Evolutionary conservation across 2,888 invertebrate species (phyloP).

Genomic region (Fragum fragum): DNA sequence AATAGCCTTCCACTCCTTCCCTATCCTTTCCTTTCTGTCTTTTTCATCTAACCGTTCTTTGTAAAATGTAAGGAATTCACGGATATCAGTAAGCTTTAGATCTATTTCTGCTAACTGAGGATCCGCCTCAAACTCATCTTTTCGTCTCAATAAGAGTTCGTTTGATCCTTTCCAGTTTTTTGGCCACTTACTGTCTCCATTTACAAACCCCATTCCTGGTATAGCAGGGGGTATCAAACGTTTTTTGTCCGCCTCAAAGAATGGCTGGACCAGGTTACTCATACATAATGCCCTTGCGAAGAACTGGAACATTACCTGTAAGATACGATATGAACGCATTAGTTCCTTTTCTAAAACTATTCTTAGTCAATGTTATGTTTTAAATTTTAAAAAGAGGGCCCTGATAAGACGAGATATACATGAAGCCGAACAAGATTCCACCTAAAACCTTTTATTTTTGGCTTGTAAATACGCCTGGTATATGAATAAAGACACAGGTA

Average conservation of each 20-base stretch:
- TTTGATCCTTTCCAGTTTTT: slow-evolving; percentile 71
- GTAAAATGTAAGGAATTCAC: slow-evolving; percentile 77
- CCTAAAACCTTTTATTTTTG: too few relatives aligned
- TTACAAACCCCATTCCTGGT: slow-evolving; percentile 68
- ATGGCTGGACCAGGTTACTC: slow-evolving; percentile 79
- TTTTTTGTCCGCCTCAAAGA: slow-evolving; percentile 69
- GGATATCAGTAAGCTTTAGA: slow-evolving; percentile 74
- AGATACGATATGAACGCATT: too few relatives aligned
- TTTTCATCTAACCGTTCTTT: slow-evolving; percentile 80
- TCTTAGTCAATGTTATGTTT: too few relatives aligned
- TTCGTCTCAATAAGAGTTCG: slow-evolving; percentile 54
- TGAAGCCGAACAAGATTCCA: too few relatives aligned
- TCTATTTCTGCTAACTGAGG: slow-evolving; percentile 77
- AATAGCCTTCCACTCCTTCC: slow-evolving; percentile 85
- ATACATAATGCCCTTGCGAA: slow-evolving; percentile 83
- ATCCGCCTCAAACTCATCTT: slow-evolving; percentile 65
- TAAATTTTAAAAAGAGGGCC: too few relatives aligned
- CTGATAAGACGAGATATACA: too few relatives aligned
- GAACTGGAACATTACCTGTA: slow-evolving; percentile 82
- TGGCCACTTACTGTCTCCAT: slow-evolving; percentile 73
- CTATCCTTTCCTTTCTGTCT: slow-evolving; percentile 82
- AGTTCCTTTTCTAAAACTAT: too few relatives aligned
- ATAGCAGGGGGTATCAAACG: slow-evolving; percentile 55
- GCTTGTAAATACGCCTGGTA: too few relatives aligned
- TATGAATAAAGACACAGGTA: too few relatives aligned